phyloP scores from a whole-genome alignment of 2,888 invertebrate genomes.

The Andrena praecox region DNA sequence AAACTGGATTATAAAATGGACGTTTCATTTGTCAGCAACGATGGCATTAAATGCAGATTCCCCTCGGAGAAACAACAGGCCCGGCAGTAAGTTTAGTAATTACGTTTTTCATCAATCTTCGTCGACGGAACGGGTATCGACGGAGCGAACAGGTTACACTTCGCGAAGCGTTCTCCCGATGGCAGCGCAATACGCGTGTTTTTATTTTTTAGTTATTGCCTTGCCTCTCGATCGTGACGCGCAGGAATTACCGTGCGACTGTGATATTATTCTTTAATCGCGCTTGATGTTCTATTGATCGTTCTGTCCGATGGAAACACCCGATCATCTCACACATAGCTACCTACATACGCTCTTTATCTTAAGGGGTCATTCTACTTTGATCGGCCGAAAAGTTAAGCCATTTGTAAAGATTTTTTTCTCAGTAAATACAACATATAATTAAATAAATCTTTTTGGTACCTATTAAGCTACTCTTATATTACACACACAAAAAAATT shows the following conservation, averaged over 20 bases:
- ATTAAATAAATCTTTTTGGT: no score
- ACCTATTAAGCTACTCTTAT: no score
- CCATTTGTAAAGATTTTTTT: no score
- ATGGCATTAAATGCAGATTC: conserved; percentile 44
- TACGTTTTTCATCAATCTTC: conserved; percentile 65
- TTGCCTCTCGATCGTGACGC: conserved; percentile 27
- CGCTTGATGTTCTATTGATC: conserved; percentile 39
- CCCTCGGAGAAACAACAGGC: conserved; percentile 2
- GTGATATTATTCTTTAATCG: conserved; percentile 42
- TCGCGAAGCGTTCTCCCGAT: conserved; percentile 37
- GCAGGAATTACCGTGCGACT: conserved; percentile 26
- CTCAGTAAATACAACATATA: no score
- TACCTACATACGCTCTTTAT: no score
- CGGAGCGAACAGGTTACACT: conserved; percentile 32
- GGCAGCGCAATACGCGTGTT: conserved; percentile 24
- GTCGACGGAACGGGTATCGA: conserved; percentile 39
- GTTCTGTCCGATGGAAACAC: conserved; percentile 18
- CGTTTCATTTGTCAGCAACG: conserved; percentile 23
- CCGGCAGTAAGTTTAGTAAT: conserved; percentile 52
- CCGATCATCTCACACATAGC: neutral
- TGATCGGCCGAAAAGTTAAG: no score
- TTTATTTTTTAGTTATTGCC: conserved; percentile 41
- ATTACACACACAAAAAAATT: no score
- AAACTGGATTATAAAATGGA: neutral
- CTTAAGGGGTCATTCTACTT: no score